These are phyloP conservation scores for Poeciliopsis retropinna DNA, from an alignment of 2,113 vertebrate species.

Conservation along the genomic window DNA sequence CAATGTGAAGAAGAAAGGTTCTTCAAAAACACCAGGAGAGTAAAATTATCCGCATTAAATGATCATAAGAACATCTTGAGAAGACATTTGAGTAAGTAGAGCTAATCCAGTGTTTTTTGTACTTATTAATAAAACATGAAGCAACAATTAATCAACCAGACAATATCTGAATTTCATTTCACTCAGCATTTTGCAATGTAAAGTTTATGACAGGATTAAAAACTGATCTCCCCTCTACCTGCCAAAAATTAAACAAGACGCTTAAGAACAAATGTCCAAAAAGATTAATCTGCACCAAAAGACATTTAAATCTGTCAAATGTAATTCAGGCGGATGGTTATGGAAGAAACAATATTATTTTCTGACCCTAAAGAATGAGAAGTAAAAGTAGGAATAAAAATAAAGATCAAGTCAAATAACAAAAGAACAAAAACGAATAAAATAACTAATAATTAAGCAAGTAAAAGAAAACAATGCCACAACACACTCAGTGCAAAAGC, in stretches of 20 bases:
- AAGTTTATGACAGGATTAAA: background rate
- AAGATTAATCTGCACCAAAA: background rate
- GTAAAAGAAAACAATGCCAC: background rate
- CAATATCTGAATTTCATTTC: background rate
- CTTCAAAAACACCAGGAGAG: background rate
- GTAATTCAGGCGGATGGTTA: background rate
- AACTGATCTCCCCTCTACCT: background rate
- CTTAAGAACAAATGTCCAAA: background rate
- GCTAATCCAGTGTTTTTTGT: background rate
- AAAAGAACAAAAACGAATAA: background rate
- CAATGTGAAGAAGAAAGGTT: slow-evolving; percentile 3
- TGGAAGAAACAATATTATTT: background rate
- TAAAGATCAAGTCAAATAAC: too few relatives aligned
- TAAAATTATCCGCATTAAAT: background rate
- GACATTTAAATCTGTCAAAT: background rate
- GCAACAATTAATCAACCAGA: background rate
- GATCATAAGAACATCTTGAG: background rate
- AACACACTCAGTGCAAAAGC: too few relatives aligned
- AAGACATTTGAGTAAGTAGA: background rate
- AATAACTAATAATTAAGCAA: background rate
- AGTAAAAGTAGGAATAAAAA: too few relatives aligned
- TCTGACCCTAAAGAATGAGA: too few relatives aligned
- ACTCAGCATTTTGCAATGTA: background rate
- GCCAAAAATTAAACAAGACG: background rate
- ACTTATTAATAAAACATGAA: slow-evolving; percentile 9